These are phyloP conservation scores for Polydrusus tereticollis DNA, from an alignment of 2,888 invertebrate genomes.

Conservation along the genomic window DNA sequence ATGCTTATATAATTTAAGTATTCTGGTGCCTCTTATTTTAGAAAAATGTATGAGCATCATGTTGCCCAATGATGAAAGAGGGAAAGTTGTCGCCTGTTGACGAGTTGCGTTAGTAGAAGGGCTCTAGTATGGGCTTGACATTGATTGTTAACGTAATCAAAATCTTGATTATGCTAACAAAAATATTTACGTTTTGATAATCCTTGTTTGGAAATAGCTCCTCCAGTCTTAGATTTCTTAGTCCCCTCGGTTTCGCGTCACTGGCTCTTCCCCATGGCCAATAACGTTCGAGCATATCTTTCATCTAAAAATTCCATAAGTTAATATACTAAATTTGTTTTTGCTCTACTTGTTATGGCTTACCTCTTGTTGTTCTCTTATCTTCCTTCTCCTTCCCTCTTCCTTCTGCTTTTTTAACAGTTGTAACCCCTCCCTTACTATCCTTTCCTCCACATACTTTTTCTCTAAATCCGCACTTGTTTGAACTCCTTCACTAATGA, in stretches of 20 bases:
- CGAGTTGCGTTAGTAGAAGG: too few species aligned
- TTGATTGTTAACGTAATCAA: too few species aligned
- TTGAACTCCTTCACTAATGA: constrained; percentile 31
- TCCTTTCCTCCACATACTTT: constrained; percentile 52
- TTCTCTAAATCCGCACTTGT: constrained; percentile 44
- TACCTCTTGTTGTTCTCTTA: constrained; percentile 63
- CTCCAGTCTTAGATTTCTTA: constrained; percentile 76
- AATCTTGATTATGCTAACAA: background rate
- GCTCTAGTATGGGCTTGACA: too few species aligned
- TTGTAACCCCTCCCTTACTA: constrained; percentile 58
- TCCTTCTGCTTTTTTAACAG: constrained; percentile 62
- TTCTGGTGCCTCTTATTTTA: too few species aligned
- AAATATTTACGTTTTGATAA: constrained; percentile 67
- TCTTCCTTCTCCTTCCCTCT: constrained; percentile 55
- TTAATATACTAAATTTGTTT: background rate
- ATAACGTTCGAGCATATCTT: constrained; percentile 78
- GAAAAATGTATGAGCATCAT: too few species aligned
- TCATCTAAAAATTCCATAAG: constrained; percentile 68
- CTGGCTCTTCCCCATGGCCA: constrained; percentile 80
- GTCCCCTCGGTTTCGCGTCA: constrained; percentile 67
- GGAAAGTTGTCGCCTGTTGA: too few species aligned
- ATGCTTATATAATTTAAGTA: too few species aligned
- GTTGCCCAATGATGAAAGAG: too few species aligned
- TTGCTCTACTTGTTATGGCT: background rate
- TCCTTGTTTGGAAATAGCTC: constrained; percentile 75